These are phyloP conservation scores for Gasterosteus nipponicus DNA, from an alignment of 2,113 vertebrate species.

Conservation along the genomic window DNA sequence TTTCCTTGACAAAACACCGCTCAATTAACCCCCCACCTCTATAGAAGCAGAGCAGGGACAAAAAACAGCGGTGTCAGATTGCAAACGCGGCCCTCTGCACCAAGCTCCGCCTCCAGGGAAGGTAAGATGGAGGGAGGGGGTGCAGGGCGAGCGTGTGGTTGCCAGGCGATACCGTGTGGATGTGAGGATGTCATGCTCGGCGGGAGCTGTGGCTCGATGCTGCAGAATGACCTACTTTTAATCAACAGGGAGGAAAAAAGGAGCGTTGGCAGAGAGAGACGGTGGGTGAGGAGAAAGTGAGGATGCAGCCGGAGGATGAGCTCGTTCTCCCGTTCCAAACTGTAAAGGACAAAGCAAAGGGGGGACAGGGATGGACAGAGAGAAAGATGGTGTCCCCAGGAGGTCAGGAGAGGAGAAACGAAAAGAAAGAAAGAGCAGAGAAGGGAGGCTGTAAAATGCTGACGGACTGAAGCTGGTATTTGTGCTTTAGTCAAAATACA, in stretches of 20 bases:
- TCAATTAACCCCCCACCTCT: constrained; percentile 14
- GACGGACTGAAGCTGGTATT: not conserved
- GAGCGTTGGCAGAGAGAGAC: constrained; percentile 17
- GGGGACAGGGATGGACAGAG: not conserved
- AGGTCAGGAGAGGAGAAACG: not conserved
- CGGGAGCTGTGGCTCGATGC: constrained; percentile 65
- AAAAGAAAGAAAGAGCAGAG: not conserved
- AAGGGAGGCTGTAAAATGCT: not conserved
- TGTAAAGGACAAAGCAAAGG: not conserved
- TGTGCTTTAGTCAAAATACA: not conserved
- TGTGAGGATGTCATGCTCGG: constrained; percentile 66
- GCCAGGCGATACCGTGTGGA: constrained; percentile 57
- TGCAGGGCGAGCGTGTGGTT: constrained; percentile 39
- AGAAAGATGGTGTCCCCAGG: not conserved
- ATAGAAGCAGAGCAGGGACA: not conserved
- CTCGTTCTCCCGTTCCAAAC: constrained; percentile 20
- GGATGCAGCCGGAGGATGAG: not conserved
- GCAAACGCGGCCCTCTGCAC: constrained; percentile 25
- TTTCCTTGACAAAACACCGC: not conserved
- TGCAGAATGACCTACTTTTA: constrained; percentile 83
- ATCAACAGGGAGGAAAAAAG: constrained; percentile 47
- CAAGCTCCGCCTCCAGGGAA: constrained; percentile 45
- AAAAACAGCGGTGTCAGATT: constrained; percentile 54
- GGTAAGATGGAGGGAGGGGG: constrained; percentile 39
- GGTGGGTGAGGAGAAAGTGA: constrained; percentile 21